A percentile compares a stretch with the other conserved stretches of the same genome.
phyloP scores from a whole-genome alignment of 2,888 invertebrate species.

The Hirtodrosophila cameraria region DNA sequence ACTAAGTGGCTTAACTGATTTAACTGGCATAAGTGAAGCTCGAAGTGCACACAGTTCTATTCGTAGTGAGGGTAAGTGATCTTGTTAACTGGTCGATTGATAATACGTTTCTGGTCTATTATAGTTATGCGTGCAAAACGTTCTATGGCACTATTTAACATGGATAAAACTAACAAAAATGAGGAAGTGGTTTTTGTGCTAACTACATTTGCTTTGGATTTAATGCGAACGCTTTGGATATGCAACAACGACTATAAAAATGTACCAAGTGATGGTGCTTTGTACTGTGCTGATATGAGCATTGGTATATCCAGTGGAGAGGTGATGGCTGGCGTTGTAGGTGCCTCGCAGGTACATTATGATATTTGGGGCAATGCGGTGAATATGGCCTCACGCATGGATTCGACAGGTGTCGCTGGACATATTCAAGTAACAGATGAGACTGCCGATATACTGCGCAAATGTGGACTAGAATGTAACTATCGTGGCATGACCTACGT shows the following conservation, averaged over 20 bases:
- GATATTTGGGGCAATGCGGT: conserved; percentile 99
- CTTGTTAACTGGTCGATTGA: background rate
- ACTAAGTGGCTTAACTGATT: too few species aligned
- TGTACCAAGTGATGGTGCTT: conserved; percentile 65
- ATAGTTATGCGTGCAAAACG: conserved; percentile 19
- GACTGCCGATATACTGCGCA: conserved; percentile 88
- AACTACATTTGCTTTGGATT: conserved; percentile 83
- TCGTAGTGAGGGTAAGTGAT: conserved; percentile 22
- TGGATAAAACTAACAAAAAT: conserved; percentile 52
- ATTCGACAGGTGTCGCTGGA: conserved; percentile 92
- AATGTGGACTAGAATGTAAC: conserved; percentile 88
- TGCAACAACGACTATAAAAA: conserved; percentile 85
- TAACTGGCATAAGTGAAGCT: background rate
- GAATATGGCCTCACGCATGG: conserved; percentile 98
- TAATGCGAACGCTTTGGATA: conserved; percentile 87
- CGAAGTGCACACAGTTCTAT: conserved; percentile 6
- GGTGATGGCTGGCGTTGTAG: conserved; percentile 97
- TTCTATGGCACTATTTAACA: background rate
- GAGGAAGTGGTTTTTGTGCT: conserved; percentile 87
- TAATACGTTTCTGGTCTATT: background rate
- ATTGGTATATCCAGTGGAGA: conserved; percentile 94
- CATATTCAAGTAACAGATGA: conserved; percentile 91
- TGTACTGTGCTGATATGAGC: conserved; percentile 59
- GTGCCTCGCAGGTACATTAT: conserved; percentile 95
- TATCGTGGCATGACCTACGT: conserved; percentile 89